Conservation (phyloP, 2,888 invertebrate genomes). For the Phalera bucephala region DNA sequence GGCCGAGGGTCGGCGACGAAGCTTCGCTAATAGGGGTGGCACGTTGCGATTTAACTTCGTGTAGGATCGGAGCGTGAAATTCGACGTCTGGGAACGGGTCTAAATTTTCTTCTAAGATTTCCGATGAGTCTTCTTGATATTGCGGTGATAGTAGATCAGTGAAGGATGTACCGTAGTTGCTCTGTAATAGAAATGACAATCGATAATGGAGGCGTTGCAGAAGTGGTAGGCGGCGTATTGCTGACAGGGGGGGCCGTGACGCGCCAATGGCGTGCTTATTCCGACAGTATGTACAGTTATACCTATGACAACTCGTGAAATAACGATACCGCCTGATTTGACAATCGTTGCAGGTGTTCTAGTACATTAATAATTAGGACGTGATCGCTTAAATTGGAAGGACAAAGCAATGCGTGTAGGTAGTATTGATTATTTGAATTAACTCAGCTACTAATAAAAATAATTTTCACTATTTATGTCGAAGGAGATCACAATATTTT, state of each 20-base stretch:
- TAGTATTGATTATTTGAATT: too few relatives aligned
- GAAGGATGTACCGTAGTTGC: constrained; percentile 91
- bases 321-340: constrained; percentile 33
- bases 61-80: constrained; percentile 72
- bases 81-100: constrained; percentile 89
- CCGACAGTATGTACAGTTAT: constrained; percentile 30
- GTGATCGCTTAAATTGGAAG: too few relatives aligned
- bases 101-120: constrained; percentile 87
- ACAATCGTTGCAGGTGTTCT: constrained; percentile 49
- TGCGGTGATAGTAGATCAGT: constrained; percentile 90
- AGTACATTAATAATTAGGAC: constrained; percentile 28
- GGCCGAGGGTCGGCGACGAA: constrained; percentile 75
- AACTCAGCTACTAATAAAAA: too few relatives aligned
- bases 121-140: constrained; percentile 88
- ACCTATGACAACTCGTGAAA: constrained; percentile 19
- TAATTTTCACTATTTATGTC: too few relatives aligned
- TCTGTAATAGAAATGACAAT: constrained; percentile 83
- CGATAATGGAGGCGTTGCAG: constrained; percentile 67
- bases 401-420: too few relatives aligned
- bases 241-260: constrained; percentile 59
- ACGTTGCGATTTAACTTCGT: constrained; percentile 69
- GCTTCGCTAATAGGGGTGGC: constrained; percentile 71
- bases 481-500: too few relatives aligned
- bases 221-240: constrained; percentile 64
- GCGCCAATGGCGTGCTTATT: constrained; percentile 62